These are phyloP conservation scores for Romanomermis culicivorax DNA, from an alignment of 2,888 invertebrate species.

Conservation along the genomic window DNA sequence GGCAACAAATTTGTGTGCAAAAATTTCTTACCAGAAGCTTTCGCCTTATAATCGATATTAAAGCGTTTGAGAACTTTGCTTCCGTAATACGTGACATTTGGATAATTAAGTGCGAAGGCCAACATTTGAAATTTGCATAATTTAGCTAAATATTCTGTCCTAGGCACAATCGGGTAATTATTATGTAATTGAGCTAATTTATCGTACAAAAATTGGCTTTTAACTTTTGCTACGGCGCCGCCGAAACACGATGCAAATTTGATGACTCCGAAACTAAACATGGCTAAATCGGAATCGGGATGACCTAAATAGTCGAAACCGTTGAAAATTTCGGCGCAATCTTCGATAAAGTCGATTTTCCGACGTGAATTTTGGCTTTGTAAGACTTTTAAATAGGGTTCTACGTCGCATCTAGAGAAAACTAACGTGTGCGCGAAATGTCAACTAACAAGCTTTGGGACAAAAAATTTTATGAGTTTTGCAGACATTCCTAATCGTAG, in stretches of 20 bases:
- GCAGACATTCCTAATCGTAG: too few relatives aligned
- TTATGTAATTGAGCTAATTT: slow-evolving; percentile 22
- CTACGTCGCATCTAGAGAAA: slow-evolving; percentile 20
- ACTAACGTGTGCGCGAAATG: too few relatives aligned
- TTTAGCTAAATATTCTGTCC: slow-evolving; percentile 25
- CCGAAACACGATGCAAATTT: slow-evolving; percentile 30
- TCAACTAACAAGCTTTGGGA: too few relatives aligned
- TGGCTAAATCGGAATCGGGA: slow-evolving; percentile 25
- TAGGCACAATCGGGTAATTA: slow-evolving; percentile 22
- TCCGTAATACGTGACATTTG: slow-evolving; percentile 18
- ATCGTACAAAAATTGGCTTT: slow-evolving; percentile 18
- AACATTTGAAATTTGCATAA: slow-evolving; percentile 26
- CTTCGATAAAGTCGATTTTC: slow-evolving; percentile 28
- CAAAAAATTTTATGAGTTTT: too few relatives aligned
- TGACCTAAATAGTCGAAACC: slow-evolving; percentile 28
- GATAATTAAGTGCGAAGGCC: slow-evolving; percentile 22
- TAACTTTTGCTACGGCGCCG: slow-evolving; percentile 29
- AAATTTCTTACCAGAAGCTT: too few relatives aligned
- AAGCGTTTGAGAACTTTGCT: slow-evolving; percentile 18
- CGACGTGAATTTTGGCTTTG: too few relatives aligned
- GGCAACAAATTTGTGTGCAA: too few relatives aligned
- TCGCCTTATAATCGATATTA: slow-evolving; percentile 22
- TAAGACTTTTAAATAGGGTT: slow-evolving; percentile 24
- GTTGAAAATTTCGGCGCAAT: slow-evolving; percentile 30
- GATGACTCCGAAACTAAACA: slow-evolving; percentile 32